Conservation (phyloP, 30 jellyfish, hydroid and myxozoan species). For the Sanderia malayensis region DNA sequence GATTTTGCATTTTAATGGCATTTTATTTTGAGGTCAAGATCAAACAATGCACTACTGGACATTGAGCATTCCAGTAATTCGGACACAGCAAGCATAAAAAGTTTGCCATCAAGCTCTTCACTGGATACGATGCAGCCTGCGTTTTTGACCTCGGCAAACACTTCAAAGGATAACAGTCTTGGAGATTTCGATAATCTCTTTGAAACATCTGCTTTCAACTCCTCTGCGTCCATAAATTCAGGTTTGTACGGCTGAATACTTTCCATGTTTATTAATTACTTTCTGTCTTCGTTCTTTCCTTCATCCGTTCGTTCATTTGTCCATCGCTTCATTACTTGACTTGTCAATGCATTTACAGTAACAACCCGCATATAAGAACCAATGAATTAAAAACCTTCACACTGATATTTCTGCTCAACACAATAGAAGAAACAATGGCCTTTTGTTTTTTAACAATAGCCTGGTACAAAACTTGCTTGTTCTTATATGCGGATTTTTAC, state of each 20-base stretch:
- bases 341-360: too few relatives aligned
- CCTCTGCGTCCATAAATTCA: slow-evolving; percentile 33
- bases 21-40: slow-evolving; percentile 61
- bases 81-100: slow-evolving; percentile 87
- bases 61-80: slow-evolving; percentile 60
- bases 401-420: too few relatives aligned
- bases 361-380: too few relatives aligned
- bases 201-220: slow-evolving; percentile 38
- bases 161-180: slow-evolving; percentile 54
- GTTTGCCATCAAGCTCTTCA: slow-evolving; percentile 79
- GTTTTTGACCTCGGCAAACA: slow-evolving; percentile 29
- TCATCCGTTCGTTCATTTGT: too few relatives aligned
- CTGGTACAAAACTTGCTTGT: too few relatives aligned
- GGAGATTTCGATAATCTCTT: slow-evolving; percentile 50
- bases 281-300: too few relatives aligned
- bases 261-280: too few relatives aligned
- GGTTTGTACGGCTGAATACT: slow-evolving; percentile 42
- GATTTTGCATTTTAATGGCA: not conserved
- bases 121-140: slow-evolving; percentile 60
- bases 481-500: too few relatives aligned
- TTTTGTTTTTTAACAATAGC: too few relatives aligned
- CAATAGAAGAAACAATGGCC: too few relatives aligned
- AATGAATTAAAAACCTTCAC: too few relatives aligned
- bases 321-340: too few relatives aligned
- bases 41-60: slow-evolving; percentile 81